phyloP scores from a whole-genome alignment of 2,113 vertebrate genomes.

The Boulengeromyrus knoepffleri region DNA sequence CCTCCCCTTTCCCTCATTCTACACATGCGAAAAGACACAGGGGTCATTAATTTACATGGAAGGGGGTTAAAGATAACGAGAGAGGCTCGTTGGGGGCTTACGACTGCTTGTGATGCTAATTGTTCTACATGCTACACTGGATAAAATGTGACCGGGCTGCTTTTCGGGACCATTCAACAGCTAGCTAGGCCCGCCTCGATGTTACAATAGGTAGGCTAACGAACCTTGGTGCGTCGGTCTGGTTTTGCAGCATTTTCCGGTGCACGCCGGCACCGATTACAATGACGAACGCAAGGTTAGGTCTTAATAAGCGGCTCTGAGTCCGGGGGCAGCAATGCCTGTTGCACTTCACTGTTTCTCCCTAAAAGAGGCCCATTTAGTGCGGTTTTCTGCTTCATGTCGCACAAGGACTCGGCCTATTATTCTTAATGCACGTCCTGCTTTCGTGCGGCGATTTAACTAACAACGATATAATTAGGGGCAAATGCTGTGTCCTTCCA shows the following conservation, averaged over 20 bases:
- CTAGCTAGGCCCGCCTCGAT: constrained; percentile 45
- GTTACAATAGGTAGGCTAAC: constrained; percentile 56
- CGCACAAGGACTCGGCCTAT: constrained; percentile 49
- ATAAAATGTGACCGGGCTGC: constrained; percentile 25
- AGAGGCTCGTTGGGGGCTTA: constrained; percentile 45
- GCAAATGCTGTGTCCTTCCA: constrained; percentile 27
- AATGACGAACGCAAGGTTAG: constrained; percentile 58
- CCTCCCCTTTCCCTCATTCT: constrained; percentile 53
- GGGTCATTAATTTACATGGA: constrained; percentile 63
- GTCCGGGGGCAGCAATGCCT: constrained; percentile 30
- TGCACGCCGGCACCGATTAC: constrained; percentile 53
- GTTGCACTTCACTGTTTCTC: constrained; percentile 42
- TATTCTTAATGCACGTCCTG: constrained; percentile 54
- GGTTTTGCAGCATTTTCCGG: constrained; percentile 38
- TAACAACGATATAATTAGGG: constrained; percentile 44
- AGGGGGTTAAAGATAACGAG: constrained; percentile 44
- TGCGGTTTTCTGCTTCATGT: constrained; percentile 54
- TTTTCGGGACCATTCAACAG: constrained; percentile 47
- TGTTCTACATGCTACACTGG: constrained; percentile 50
- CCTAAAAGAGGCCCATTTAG: constrained; percentile 29
- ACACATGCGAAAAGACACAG: constrained; percentile 63
- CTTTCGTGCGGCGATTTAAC: constrained; percentile 32
- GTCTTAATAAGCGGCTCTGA: constrained; percentile 62
- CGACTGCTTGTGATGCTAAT: constrained; percentile 46
- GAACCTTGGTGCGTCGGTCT: constrained; percentile 39